Conservation (phyloP, 2,113 vertebrate genomes). For the Sardina pilchardus region DNA sequence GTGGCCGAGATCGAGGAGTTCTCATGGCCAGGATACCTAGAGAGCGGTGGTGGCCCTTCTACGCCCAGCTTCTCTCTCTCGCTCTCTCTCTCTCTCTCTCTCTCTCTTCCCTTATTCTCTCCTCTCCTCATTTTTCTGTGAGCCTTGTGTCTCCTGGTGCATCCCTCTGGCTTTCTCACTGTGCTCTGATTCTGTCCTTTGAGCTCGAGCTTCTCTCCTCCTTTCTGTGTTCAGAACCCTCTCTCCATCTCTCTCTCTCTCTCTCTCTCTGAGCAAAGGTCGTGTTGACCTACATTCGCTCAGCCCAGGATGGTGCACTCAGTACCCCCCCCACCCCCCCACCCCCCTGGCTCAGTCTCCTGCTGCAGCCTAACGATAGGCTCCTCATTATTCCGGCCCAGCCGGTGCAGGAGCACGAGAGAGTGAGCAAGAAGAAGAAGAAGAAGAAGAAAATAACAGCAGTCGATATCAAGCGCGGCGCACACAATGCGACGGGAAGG, state of each 20-base stretch:
- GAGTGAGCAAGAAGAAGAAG: neutral
- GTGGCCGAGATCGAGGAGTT: constrained; percentile 1
- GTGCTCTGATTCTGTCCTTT: constrained; percentile 11
- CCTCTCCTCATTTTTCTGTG: neutral
- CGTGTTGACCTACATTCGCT: constrained; percentile 49
- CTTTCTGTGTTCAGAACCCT: neutral
- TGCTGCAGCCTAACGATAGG: constrained; percentile 25
- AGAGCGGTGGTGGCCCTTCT: neutral
- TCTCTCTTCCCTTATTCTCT: neutral
- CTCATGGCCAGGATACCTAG: neutral
- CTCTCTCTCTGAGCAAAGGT: constrained; percentile 49
- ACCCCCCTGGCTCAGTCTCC: neutral
- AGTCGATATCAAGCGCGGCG: neutral
- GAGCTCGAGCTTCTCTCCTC: neutral
- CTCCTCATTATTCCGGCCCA: constrained; percentile 36
- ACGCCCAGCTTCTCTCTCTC: neutral
- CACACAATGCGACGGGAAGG: neutral
- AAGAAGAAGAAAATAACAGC: neutral
- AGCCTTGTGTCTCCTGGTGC: neutral
- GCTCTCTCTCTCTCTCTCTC: neutral
- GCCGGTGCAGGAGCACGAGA: neutral
- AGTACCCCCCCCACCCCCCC: constrained; percentile 19
- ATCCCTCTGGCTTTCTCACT: neutral
- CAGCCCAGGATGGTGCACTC: constrained; percentile 34
- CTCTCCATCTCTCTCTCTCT: constrained; percentile 11